Evolutionary conservation across 2,113 vertebrate genomes (phyloP).

Genomic region (Edolisoma coerulescens): DNA sequence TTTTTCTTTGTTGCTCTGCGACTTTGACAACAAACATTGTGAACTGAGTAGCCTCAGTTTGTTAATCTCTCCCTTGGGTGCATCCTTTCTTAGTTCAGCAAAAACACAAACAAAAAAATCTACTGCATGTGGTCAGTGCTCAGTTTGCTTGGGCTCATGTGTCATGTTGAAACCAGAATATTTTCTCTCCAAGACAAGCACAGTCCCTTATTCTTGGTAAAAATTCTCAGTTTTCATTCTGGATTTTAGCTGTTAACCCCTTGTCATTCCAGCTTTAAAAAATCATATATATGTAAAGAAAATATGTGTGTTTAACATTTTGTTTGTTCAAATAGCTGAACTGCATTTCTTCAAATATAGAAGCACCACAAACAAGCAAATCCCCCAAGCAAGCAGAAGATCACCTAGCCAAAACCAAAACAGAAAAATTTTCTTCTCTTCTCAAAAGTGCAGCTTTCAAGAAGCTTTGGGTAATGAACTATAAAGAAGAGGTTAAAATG

Average conservation of each 20-base stretch:
- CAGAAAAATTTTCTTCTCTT: not conserved
- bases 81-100: conserved; percentile 59
- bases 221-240: conserved; percentile 29
- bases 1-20: conserved; percentile 43
- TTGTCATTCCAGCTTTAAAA: not conserved
- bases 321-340: not conserved
- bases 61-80: conserved; percentile 51
- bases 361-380: not conserved
- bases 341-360: not conserved
- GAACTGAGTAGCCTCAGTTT: conserved; percentile 53
- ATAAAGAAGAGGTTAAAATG: not conserved
- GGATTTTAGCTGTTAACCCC: conserved; percentile 30
- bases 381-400: not conserved
- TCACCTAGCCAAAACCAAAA: not conserved
- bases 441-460: not conserved
- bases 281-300: not conserved
- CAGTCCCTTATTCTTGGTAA: conserved; percentile 18
- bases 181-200: conserved; percentile 38
- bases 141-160: conserved; percentile 3
- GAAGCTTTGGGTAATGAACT: not conserved
- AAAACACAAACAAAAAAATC: conserved; percentile 54
- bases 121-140: conserved; percentile 35
- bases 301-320: not conserved
- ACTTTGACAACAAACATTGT: conserved; percentile 50
- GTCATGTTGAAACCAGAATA: conserved; percentile 52